Percentiles rank a stretch among this genome's conserved stretches.
Evolutionary conservation across 2,797 vertebrate genomes (phyloP).

Genomic region (Astyanax mexicanus): DNA sequence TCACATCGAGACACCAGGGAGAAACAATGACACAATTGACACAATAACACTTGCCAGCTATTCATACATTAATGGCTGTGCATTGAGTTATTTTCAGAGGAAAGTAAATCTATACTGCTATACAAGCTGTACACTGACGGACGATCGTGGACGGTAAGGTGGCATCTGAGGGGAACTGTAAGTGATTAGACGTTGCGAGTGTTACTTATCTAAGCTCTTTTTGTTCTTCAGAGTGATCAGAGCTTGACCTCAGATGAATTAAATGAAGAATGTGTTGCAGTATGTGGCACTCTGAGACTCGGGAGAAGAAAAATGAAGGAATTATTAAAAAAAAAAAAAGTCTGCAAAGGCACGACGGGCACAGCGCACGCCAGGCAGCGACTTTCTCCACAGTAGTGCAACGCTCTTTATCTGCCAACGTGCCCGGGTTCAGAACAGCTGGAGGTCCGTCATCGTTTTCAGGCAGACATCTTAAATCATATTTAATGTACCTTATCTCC

Average conservation of each 20-base stretch:
- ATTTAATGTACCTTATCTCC: slow-evolving; percentile 75
- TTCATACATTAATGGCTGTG: too few relatives aligned
- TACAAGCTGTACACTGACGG: too few relatives aligned
- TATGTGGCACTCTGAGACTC: background rate
- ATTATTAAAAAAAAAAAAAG: background rate
- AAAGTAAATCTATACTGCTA: too few relatives aligned
- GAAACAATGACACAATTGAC: too few relatives aligned
- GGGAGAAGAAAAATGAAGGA: background rate
- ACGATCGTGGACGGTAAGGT: too few relatives aligned
- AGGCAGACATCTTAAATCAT: slow-evolving; percentile 73
- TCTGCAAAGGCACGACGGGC: background rate
- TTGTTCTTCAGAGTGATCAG: slow-evolving; percentile 3
- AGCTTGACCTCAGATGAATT: slow-evolving; percentile 28
- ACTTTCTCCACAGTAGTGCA: slow-evolving; percentile 55
- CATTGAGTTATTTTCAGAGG: too few relatives aligned
- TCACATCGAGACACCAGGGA: too few relatives aligned
- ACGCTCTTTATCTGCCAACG: slow-evolving; percentile 69
- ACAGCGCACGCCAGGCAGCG: background rate
- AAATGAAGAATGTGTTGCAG: slow-evolving; percentile 14
- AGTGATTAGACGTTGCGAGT: background rate
- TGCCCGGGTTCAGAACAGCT: slow-evolving; percentile 73
- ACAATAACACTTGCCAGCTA: too few relatives aligned
- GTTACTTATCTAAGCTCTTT: background rate
- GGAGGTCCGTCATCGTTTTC: slow-evolving; percentile 65
- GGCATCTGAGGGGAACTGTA: background rate